Conservation (phyloP, 2,888 invertebrate species). For the Caenorhabditis zanzibari region DNA sequence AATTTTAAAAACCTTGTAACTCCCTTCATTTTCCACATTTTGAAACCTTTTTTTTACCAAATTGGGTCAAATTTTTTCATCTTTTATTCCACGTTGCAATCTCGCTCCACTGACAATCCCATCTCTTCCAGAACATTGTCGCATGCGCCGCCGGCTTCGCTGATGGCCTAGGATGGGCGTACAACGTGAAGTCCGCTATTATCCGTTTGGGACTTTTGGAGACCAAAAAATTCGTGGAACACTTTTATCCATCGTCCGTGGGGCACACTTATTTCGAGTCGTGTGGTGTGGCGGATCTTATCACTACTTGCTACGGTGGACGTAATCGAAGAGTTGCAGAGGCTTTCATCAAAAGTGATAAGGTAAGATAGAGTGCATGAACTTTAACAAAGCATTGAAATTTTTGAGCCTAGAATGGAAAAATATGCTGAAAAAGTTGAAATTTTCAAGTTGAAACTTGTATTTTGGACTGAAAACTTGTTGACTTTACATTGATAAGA, state of each 20-base stretch:
- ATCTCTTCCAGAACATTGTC: slow-evolving; percentile 91
- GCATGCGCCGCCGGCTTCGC: slow-evolving; percentile 98
- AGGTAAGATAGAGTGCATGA: slow-evolving; percentile 85
- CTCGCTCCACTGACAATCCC: slow-evolving; percentile 83
- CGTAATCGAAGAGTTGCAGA: slow-evolving; percentile 95
- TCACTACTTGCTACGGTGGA: slow-evolving; percentile 98
- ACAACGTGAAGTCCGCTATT: slow-evolving; percentile 99
- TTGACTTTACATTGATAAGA: neutral
- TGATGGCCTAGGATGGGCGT: slow-evolving; percentile 95
- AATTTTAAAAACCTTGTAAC: neutral
- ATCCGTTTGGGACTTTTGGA: slow-evolving; percentile 99
- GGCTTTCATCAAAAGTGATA: slow-evolving; percentile 94
- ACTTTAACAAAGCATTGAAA: slow-evolving; percentile 1
- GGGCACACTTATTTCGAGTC: slow-evolving; percentile 97
- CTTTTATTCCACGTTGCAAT: neutral
- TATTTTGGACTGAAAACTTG: neutral
- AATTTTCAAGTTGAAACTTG: neutral
- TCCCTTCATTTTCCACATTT: neutral
- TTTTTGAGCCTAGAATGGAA: neutral
- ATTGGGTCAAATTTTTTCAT: slow-evolving; percentile 86
- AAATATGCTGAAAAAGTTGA: neutral
- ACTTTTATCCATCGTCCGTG: slow-evolving; percentile 93
- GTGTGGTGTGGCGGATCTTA: slow-evolving; percentile 98
- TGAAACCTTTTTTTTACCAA: neutral
- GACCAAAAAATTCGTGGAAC: slow-evolving; percentile 89